These are phyloP conservation scores for Arrhamphus sclerolepis DNA, from an alignment of 2,797 vertebrate genomes.

Conservation along the genomic window DNA sequence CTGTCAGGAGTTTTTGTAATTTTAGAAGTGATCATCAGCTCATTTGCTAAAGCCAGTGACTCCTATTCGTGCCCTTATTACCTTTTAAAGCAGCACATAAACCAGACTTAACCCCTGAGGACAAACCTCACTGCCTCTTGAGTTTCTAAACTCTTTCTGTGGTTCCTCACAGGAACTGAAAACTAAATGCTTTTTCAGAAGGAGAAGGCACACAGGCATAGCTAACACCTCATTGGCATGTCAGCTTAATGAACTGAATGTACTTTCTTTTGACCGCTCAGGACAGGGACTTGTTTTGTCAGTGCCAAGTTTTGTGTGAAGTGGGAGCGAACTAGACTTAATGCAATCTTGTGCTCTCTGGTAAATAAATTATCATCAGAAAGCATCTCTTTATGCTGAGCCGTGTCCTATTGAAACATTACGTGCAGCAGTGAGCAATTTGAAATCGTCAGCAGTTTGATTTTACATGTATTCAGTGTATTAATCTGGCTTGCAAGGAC, in stretches of 20 bases:
- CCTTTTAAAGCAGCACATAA: conserved; percentile 76
- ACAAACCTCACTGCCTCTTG: conserved; percentile 76
- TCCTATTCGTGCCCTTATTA: conserved; percentile 82
- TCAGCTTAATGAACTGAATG: conserved; percentile 80
- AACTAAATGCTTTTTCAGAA: conserved; percentile 85
- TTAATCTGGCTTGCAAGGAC: conserved; percentile 29
- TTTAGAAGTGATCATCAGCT: conserved; percentile 77
- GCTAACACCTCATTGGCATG: conserved; percentile 77
- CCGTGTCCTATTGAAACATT: conserved; percentile 53
- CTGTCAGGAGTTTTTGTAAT: conserved; percentile 61
- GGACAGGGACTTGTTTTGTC: conserved; percentile 60
- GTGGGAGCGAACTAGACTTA: conserved; percentile 53
- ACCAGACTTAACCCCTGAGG: conserved; percentile 76
- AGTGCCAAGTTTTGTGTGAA: conserved; percentile 35
- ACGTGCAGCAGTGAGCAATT: conserved; percentile 26
- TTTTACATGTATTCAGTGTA: conserved; percentile 20
- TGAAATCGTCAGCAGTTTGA: conserved; percentile 35
- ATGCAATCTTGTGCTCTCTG: conserved; percentile 24
- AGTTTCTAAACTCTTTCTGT: conserved; percentile 57
- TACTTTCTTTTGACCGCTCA: conserved; percentile 71
- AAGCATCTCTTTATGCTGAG: conserved; percentile 45
- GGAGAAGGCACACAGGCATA: conserved; percentile 68
- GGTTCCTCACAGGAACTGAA: conserved; percentile 79
- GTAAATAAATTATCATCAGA: conserved; percentile 60
- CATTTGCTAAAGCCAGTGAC: conserved; percentile 79